Conservation (phyloP, 2,113 vertebrate species). For the Ceratotherium simum region DNA sequence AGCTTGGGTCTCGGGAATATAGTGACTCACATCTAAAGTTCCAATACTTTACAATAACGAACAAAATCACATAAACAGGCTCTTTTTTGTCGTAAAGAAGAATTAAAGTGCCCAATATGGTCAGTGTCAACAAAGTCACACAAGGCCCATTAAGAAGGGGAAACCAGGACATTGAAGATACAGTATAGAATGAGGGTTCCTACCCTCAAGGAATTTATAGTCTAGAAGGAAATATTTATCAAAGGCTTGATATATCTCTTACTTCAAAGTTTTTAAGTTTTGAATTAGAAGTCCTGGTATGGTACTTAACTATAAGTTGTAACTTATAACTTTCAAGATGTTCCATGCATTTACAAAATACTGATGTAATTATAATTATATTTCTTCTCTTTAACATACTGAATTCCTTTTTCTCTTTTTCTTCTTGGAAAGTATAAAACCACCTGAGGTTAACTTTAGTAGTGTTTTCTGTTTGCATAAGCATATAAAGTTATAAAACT, state of each 20-base stretch:
- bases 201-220: background rate
- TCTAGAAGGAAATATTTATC: background rate
- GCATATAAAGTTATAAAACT: background rate
- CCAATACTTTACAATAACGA: background rate
- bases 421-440: background rate
- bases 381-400: background rate
- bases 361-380: background rate
- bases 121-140: background rate
- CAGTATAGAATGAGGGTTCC: background rate
- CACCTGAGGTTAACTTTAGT: background rate
- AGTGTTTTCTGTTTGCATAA: background rate
- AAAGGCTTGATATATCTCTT: background rate
- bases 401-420: background rate
- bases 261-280: background rate
- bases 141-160: background rate
- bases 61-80: background rate
- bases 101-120: background rate
- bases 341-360: background rate
- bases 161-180: background rate
- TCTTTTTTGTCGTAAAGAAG: background rate
- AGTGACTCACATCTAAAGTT: background rate
- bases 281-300: background rate
- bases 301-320: background rate
- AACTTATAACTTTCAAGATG: background rate
- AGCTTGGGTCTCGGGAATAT: background rate